These are phyloP conservation scores for Epinotia ramella DNA, from an alignment of 2,888 invertebrate species.

Conservation along the genomic window DNA sequence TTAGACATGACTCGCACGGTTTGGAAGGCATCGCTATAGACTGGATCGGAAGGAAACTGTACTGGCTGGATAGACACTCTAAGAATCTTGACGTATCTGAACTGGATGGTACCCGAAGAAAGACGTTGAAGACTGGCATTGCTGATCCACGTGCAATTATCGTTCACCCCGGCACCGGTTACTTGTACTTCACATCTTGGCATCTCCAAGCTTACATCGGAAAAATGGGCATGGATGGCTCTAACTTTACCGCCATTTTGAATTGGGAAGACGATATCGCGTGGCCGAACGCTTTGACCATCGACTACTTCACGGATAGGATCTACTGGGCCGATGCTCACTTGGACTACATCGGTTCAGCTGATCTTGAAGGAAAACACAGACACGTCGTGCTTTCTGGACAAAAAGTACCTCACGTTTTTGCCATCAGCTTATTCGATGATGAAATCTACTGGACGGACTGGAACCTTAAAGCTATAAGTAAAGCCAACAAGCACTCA, in stretches of 20 bases:
- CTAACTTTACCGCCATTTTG: constrained; percentile 94
- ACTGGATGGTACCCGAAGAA: constrained; percentile 95
- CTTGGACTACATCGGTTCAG: constrained; percentile 97
- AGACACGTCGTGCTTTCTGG: constrained; percentile 93
- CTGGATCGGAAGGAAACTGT: constrained; percentile 98
- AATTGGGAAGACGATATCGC: constrained; percentile 97
- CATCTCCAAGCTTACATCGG: constrained; percentile 98
- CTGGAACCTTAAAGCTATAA: constrained; percentile 98
- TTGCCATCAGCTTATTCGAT: constrained; percentile 97
- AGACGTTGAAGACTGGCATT: constrained; percentile 94
- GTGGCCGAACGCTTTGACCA: constrained; percentile 99
- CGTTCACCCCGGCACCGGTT: constrained; percentile 97
- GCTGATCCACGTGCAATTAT: constrained; percentile 97
- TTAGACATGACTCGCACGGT: constrained; percentile 97
- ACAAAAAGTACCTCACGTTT: constrained; percentile 95
- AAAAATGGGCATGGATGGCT: constrained; percentile 98
- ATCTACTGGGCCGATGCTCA: constrained; percentile 99
- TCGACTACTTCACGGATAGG: constrained; percentile 97
- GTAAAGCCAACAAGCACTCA: constrained; percentile 96
- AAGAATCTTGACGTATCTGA: constrained; percentile 98
- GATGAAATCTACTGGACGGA: constrained; percentile 98
- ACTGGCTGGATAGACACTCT: constrained; percentile 98
- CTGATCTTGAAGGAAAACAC: constrained; percentile 96
- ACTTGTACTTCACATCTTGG: constrained; percentile 98
- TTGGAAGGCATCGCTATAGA: constrained; percentile 99